Conservation (phyloP, 2,888 invertebrate genomes). For the Bugula neritina region DNA sequence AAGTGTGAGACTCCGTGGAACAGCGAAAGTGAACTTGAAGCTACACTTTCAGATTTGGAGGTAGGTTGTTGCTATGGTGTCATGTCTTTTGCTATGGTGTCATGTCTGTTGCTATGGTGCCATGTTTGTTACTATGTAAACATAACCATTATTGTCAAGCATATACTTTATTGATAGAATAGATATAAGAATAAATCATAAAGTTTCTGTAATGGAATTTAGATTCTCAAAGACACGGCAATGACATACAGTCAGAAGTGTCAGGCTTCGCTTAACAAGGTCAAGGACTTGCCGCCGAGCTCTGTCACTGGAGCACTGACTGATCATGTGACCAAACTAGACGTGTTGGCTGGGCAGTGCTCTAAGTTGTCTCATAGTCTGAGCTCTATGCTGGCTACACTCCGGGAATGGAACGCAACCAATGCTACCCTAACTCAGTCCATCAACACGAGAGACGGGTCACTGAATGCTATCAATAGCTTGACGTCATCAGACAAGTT, state of each 20-base stretch:
- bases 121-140: too few relatives aligned
- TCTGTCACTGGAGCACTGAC: neutral
- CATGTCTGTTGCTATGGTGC: too few relatives aligned
- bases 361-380: neutral
- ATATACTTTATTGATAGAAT: too few relatives aligned
- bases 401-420: neutral
- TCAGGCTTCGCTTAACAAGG: neutral
- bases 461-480: constrained; percentile 9
- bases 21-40: neutral
- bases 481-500: constrained; percentile 3
- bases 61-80: neutral
- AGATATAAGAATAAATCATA: too few relatives aligned
- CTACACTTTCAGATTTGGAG: constrained; percentile 15
- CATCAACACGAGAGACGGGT: neutral
- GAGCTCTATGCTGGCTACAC: neutral
- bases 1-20: neutral
- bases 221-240: neutral
- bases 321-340: neutral
- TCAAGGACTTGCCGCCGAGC: neutral
- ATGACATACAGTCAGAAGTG: neutral
- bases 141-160: too few relatives aligned
- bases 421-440: neutral
- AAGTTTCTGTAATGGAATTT: too few relatives aligned
- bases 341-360: neutral
- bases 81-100: too few relatives aligned